phyloP scores from a whole-genome alignment of 2,797 vertebrate species.

The Apogon talboti region DNA sequence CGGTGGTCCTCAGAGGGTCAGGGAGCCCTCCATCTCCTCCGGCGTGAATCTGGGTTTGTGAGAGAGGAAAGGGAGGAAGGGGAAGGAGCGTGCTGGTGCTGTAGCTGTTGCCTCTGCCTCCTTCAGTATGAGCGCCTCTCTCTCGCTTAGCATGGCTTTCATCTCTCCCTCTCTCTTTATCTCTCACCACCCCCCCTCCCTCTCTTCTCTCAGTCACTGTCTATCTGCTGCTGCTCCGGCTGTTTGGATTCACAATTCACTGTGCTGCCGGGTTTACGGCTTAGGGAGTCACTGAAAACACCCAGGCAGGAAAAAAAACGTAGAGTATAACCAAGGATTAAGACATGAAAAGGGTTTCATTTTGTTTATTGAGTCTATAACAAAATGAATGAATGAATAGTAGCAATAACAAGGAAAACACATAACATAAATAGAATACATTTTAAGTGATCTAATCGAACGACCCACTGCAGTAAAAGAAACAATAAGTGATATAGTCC shows the following conservation, averaged over 20 bases:
- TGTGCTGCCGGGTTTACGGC: conserved; percentile 53
- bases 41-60: conserved; percentile 54
- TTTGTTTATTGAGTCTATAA: background rate
- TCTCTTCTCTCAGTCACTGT: conserved; percentile 58
- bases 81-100: conserved; percentile 67
- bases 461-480: background rate
- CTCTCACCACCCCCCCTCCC: conserved; percentile 38
- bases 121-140: conserved; percentile 65
- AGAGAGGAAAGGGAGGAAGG: conserved; percentile 60
- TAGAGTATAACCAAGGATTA: conserved; percentile 24
- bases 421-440: background rate
- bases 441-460: background rate
- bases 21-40: conserved; percentile 61
- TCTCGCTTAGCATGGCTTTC: conserved; percentile 70
- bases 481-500: background rate
- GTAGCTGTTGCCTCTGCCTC: conserved; percentile 72
- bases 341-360: conserved; percentile 19
- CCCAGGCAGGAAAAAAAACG: conserved; percentile 39
- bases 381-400: background rate
- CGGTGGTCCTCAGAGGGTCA: conserved; percentile 57
- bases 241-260: conserved; percentile 74
- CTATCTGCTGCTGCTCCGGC: conserved; percentile 72
- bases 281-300: conserved; percentile 73
- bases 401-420: background rate
- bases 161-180: conserved; percentile 47